Conservation (phyloP, 2,888 invertebrate species). For the Teinopalpus imperialis region DNA sequence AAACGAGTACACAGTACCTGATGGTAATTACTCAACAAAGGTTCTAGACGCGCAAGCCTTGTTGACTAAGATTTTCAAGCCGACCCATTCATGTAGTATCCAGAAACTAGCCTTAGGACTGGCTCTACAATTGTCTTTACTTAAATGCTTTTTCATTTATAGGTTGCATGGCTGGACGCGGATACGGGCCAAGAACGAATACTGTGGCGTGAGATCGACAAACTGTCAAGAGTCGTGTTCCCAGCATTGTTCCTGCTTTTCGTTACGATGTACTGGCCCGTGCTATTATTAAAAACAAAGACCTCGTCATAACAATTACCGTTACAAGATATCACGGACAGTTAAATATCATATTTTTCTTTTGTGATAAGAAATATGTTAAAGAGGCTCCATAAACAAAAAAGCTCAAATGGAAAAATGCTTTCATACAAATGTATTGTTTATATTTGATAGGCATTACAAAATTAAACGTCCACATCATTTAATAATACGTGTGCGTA, state of each 20-base stretch:
- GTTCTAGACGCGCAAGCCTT: too few relatives aligned
- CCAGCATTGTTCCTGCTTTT: conserved; percentile 90
- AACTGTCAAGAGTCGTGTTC: conserved; percentile 88
- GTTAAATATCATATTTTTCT: conserved; percentile 20
- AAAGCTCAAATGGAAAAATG: neutral
- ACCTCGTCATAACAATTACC: conserved; percentile 64
- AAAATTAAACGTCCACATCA: conserved; percentile 10
- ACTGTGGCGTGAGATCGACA: conserved; percentile 90
- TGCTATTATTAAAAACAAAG: conserved; percentile 85
- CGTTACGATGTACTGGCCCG: conserved; percentile 90
- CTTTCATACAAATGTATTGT: neutral
- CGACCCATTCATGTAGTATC: too few relatives aligned
- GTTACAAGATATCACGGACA: too few relatives aligned
- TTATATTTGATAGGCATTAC: neutral
- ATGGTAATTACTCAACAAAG: too few relatives aligned
- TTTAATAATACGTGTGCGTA: too few relatives aligned
- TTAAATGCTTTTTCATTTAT: conserved; percentile 33
- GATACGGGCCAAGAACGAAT: conserved; percentile 87
- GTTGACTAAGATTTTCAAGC: too few relatives aligned
- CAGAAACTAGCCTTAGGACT: too few relatives aligned
- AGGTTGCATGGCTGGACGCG: conserved; percentile 85
- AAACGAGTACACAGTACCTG: too few relatives aligned
- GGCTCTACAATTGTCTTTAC: too few relatives aligned
- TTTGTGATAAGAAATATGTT: neutral
- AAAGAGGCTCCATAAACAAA: neutral